A percentile compares a stretch with the other conserved stretches of the same genome.
Evolutionary conservation across 2,113 vertebrate genomes (phyloP).

Genomic region (Protobothrops mucrosquamatus): DNA sequence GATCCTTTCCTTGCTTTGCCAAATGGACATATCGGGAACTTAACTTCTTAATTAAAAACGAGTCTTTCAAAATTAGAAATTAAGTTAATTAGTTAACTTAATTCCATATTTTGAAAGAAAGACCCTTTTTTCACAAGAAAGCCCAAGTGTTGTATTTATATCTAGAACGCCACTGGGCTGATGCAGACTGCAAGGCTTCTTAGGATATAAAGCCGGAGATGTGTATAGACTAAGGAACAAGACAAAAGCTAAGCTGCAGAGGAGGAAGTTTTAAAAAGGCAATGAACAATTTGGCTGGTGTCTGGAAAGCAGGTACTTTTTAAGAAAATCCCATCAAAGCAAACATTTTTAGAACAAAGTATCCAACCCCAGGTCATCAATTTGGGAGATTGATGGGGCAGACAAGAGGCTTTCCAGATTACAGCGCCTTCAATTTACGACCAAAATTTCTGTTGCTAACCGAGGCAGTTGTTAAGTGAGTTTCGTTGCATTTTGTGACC

Average conservation of each 20-base stretch:
- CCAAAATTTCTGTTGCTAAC: too few species aligned
- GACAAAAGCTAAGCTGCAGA: not conserved
- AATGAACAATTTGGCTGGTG: not conserved
- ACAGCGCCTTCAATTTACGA: too few species aligned
- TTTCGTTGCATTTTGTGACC: too few species aligned
- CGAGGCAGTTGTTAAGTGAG: too few species aligned
- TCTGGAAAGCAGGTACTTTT: not conserved
- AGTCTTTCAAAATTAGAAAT: not conserved
- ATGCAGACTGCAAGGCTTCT: not conserved
- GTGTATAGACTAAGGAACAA: not conserved
- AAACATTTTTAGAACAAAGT: not conserved
- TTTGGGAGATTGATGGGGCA: not conserved
- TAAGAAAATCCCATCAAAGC: not conserved
- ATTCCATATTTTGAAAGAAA: not conserved
- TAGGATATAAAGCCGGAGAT: not conserved
- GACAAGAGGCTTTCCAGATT: too few species aligned
- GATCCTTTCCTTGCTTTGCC: not conserved
- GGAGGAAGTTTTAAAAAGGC: not conserved
- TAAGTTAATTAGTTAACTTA: not conserved
- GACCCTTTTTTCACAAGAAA: not conserved
- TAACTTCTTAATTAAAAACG: not conserved
- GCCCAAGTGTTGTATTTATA: not conserved
- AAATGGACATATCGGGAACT: not conserved
- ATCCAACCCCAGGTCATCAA: not conserved
- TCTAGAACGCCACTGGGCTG: too few species aligned